These are phyloP conservation scores for Scleropages formosus DNA, from an alignment of 2,797 vertebrate species.

Conservation along the genomic window DNA sequence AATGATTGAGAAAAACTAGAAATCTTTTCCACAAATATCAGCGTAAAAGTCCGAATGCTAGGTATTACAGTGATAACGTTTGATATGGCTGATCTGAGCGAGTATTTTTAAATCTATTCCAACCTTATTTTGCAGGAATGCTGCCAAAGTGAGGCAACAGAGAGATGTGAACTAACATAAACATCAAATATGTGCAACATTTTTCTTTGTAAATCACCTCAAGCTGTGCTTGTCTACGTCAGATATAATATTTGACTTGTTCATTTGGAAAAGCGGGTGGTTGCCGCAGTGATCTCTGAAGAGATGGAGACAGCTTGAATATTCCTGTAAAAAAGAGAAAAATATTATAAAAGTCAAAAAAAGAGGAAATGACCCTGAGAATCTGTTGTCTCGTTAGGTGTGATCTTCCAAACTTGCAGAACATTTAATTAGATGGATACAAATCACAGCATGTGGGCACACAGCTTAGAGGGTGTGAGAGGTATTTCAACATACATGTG, in stretches of 20 bases:
- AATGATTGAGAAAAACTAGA: too few species aligned
- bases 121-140: too few species aligned
- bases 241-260: neutral
- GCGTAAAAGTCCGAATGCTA: too few species aligned
- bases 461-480: constrained; percentile 49
- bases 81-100: too few species aligned
- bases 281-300: constrained; percentile 49
- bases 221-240: neutral
- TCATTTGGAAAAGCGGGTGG: constrained; percentile 9
- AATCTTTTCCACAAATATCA: too few species aligned
- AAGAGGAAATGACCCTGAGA: constrained; percentile 67
- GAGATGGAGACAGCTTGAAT: constrained; percentile 71
- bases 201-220: neutral
- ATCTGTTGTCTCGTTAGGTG: constrained; percentile 72
- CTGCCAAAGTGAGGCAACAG: too few species aligned
- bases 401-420: constrained; percentile 62
- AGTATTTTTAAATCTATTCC: too few species aligned
- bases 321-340: constrained; percentile 52
- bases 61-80: too few species aligned
- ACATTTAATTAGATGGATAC: constrained; percentile 66
- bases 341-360: constrained; percentile 46
- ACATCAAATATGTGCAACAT: neutral
- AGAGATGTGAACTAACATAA: too few species aligned
- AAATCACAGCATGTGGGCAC: constrained; percentile 57
- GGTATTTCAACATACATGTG: constrained; percentile 47